Conservation (phyloP, 1,140 invertebrate species). For the Drosophila lacertosa region DNA sequence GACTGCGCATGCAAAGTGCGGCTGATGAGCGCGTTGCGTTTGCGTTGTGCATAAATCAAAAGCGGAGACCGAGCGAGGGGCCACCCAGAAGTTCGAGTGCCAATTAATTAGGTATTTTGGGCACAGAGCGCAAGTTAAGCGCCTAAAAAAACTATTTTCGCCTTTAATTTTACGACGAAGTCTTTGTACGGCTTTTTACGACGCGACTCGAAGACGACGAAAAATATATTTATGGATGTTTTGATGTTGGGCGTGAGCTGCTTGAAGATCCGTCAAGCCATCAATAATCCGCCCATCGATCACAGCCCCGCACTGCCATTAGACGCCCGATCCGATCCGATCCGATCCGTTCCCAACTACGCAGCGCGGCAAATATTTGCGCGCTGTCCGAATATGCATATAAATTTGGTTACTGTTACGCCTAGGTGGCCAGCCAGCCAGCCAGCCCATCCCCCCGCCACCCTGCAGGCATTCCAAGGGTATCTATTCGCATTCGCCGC, state of each 20-base stretch:
- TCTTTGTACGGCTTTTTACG: slow-evolving; percentile 74
- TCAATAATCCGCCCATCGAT: slow-evolving; percentile 14
- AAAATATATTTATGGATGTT: slow-evolving; percentile 81
- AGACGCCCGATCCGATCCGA: slow-evolving; percentile 16
- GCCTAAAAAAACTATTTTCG: slow-evolving; percentile 73
- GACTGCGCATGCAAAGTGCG: slow-evolving; percentile 66
- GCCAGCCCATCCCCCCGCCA: neutral
- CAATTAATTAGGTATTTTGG: slow-evolving; percentile 78
- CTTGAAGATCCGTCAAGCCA: slow-evolving; percentile 66
- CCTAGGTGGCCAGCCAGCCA: slow-evolving; percentile 55
- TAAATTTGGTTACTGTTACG: slow-evolving; percentile 57
- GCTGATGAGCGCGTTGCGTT: slow-evolving; percentile 60
- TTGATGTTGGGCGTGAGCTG: slow-evolving; percentile 68
- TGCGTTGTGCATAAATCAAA: slow-evolving; percentile 77
- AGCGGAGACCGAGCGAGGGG: slow-evolving; percentile 42
- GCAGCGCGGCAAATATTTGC: slow-evolving; percentile 64
- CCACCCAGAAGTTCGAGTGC: slow-evolving; percentile 65
- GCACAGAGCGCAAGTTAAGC: slow-evolving; percentile 61
- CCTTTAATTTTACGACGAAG: slow-evolving; percentile 68
- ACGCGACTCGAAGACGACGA: slow-evolving; percentile 65
- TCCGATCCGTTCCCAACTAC: slow-evolving; percentile 56
- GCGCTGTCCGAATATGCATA: slow-evolving; percentile 64
- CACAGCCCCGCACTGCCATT: slow-evolving; percentile 4
- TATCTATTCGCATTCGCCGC: slow-evolving; percentile 18
- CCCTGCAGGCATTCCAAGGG: slow-evolving; percentile 57